These are phyloP conservation scores for Mustela lutreola DNA, from an alignment of 2,113 vertebrate genomes.

Conservation along the genomic window DNA sequence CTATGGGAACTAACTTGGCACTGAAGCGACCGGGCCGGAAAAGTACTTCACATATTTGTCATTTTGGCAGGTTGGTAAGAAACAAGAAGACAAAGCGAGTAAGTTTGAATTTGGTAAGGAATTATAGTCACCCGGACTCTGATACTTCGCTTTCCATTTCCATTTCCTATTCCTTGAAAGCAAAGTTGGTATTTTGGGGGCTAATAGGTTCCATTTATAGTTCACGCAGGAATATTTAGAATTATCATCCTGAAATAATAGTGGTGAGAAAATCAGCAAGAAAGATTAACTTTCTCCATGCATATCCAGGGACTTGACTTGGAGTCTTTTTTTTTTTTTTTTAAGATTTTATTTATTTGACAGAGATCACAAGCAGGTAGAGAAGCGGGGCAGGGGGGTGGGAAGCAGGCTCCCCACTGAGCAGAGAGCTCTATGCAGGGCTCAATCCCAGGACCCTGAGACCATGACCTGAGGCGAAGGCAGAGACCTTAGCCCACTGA, in stretches of 20 bases:
- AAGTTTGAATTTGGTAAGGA: not conserved
- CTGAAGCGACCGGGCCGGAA: not conserved
- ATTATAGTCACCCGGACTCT: not conserved
- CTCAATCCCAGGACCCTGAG: too few relatives aligned
- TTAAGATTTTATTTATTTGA: too few relatives aligned
- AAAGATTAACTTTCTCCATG: not conserved
- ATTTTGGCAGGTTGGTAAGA: not conserved
- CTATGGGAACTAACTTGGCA: not conserved
- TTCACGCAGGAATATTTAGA: not conserved
- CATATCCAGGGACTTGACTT: not conserved
- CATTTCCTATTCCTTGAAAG: conserved; percentile 1
- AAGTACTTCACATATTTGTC: not conserved
- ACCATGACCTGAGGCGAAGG: too few relatives aligned
- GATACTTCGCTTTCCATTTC: not conserved
- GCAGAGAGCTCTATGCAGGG: too few relatives aligned
- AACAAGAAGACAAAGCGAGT: not conserved
- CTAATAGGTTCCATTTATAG: not conserved
- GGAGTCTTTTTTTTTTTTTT: not conserved
- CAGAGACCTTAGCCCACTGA: too few relatives aligned
- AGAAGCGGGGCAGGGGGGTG: too few relatives aligned
- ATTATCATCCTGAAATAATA: not conserved
- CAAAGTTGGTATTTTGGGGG: not conserved
- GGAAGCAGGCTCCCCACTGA: too few relatives aligned
- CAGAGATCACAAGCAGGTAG: too few relatives aligned
- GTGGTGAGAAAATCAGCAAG: not conserved